Percentiles rank a stretch among this genome's conserved stretches.
These are phyloP conservation scores for Melikaiella ostensackeni DNA, from an alignment of 2,888 invertebrate genomes.

Conservation along the genomic window DNA sequence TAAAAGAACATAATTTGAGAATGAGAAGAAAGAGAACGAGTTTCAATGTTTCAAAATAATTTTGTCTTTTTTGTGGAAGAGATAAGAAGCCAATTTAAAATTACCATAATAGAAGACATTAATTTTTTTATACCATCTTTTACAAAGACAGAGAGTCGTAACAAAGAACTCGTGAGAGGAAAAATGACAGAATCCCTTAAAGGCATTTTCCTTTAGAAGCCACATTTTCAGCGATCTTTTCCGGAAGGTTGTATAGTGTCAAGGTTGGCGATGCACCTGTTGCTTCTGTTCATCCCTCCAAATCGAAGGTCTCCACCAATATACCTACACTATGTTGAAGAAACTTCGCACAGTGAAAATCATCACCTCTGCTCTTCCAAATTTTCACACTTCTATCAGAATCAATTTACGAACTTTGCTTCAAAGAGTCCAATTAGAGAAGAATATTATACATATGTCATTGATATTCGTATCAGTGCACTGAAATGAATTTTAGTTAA, in stretches of 20 bases:
- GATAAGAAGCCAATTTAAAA: neutral
- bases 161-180: neutral
- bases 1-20: neutral
- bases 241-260: constrained; percentile 68
- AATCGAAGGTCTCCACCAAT: constrained; percentile 70
- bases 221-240: constrained; percentile 71
- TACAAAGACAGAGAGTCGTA: neutral
- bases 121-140: neutral
- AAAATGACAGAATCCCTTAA: neutral
- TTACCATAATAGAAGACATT: neutral
- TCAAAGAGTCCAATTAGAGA: neutral
- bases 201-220: constrained; percentile 9
- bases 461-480: no score
- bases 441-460: neutral
- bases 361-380: constrained; percentile 28
- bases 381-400: constrained; percentile 17
- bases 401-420: constrained; percentile 7
- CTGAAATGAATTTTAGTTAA: no score
- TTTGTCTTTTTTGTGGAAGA: neutral
- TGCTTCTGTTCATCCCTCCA: constrained; percentile 74
- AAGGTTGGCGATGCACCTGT: constrained; percentile 72
- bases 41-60: neutral
- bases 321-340: constrained; percentile 16
- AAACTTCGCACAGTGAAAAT: constrained; percentile 30
- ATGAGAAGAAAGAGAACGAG: neutral